A percentile compares a stretch with the other conserved stretches of the same genome.
These are phyloP conservation scores for Bubalus kerabau DNA, from an alignment of 2,113 vertebrate species.

Conservation along the genomic window DNA sequence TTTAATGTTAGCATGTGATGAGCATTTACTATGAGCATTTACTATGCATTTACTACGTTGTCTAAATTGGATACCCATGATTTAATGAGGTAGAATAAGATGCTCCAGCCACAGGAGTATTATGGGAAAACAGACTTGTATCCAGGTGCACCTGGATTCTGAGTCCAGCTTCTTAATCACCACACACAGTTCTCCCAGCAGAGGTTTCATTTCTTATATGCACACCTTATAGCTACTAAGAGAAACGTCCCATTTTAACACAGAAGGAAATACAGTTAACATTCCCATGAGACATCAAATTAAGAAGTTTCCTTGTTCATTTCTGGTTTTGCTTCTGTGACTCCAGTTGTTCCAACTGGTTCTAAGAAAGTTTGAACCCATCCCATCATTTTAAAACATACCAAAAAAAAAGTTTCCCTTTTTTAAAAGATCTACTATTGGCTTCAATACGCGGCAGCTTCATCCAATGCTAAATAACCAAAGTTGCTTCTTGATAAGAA, in stretches of 20 bases:
- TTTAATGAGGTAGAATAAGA: neutral
- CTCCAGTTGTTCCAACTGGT: neutral
- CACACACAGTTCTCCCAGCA: too few species aligned
- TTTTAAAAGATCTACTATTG: neutral
- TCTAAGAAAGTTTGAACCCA: neutral
- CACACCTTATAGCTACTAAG: neutral
- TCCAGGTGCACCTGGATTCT: neutral
- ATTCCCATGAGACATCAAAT: neutral
- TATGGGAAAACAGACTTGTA: neutral
- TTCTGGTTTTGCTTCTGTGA: neutral
- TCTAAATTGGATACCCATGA: neutral
- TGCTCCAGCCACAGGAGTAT: accelerated
- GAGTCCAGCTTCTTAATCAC: neutral
- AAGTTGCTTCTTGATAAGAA: neutral
- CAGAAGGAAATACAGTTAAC: neutral
- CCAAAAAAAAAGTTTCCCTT: neutral
- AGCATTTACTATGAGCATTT: neutral
- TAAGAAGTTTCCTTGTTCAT: neutral
- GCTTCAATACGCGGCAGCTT: neutral
- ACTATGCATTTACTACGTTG: neutral
- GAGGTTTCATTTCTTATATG: neutral
- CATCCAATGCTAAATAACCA: neutral
- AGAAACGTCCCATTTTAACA: neutral
- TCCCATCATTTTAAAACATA: neutral
- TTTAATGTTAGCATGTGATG: neutral